Conservation (phyloP, 2,797 vertebrate species). For the Jordanella pulchra region DNA sequence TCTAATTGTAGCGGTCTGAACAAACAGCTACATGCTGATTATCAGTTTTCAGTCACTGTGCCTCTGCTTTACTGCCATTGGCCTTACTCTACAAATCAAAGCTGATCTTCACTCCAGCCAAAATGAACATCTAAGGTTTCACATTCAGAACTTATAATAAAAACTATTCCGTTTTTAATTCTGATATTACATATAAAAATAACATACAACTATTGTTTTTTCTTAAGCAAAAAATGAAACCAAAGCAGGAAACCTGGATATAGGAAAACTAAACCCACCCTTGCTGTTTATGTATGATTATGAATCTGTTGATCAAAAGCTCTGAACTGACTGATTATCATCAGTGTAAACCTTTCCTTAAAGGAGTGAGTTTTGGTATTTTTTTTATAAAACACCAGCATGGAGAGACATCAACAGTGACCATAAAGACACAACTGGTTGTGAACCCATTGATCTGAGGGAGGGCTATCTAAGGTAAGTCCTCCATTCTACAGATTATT, state of each 20-base stretch:
- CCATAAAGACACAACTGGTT: not conserved
- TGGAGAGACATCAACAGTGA: not conserved
- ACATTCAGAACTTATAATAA: not conserved
- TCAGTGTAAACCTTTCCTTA: not conserved
- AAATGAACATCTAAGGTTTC: not conserved
- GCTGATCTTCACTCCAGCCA: not conserved
- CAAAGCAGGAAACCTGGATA: too few relatives aligned
- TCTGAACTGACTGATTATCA: not conserved
- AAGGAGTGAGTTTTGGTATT: not conserved
- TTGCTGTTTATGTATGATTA: not conserved
- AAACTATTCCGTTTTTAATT: too few relatives aligned
- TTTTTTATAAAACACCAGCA: not conserved
- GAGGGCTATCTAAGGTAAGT: not conserved
- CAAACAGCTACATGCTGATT: conserved; percentile 1
- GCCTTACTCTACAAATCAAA: not conserved
- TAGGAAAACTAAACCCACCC: not conserved
- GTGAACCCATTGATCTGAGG: not conserved
- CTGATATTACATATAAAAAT: not conserved
- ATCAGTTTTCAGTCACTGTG: not conserved
- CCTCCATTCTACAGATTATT: not conserved
- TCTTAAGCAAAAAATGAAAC: not conserved
- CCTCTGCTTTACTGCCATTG: not conserved
- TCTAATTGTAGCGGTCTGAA: not conserved
- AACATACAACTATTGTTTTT: not conserved
- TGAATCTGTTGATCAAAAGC: not conserved